phyloP scores from a whole-genome alignment of 2,797 vertebrate genomes.

The Nannoperca obscura region DNA sequence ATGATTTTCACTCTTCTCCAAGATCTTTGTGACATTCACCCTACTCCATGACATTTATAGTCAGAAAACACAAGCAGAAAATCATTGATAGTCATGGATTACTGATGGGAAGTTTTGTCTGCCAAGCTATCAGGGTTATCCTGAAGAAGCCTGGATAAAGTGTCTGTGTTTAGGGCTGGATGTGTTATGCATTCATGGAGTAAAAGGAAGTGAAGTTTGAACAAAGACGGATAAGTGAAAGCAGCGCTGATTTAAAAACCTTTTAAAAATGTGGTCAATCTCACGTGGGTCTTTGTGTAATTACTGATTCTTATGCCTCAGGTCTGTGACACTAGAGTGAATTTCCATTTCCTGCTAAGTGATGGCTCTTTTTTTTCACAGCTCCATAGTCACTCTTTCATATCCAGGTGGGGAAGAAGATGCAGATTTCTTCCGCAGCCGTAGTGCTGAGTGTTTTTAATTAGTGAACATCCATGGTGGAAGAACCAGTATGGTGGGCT shows the following conservation, averaged over 20 bases:
- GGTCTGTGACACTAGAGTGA: slow-evolving; percentile 57
- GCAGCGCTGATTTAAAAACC: slow-evolving; percentile 38
- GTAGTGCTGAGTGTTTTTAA: slow-evolving; percentile 75
- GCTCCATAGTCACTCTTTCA: slow-evolving; percentile 45
- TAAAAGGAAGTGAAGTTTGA: slow-evolving; percentile 22
- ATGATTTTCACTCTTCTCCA: slow-evolving; percentile 10
- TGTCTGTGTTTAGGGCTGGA: slow-evolving; percentile 9
- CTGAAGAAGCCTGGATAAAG: slow-evolving; percentile 15
- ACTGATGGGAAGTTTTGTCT: slow-evolving; percentile 59
- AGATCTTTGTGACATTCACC: slow-evolving; percentile 40
- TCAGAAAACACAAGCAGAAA: slow-evolving; percentile 60
- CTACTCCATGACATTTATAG: slow-evolving; percentile 64
- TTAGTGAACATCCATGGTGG: slow-evolving; percentile 73
- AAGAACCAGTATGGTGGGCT: slow-evolving; percentile 73
- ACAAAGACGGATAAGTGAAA: slow-evolving; percentile 47
- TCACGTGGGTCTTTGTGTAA: slow-evolving; percentile 53
- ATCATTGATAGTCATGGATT: slow-evolving; percentile 66
- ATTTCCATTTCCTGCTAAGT: slow-evolving; percentile 70
- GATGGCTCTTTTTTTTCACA: slow-evolving; percentile 56
- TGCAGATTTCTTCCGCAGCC: slow-evolving; percentile 71
- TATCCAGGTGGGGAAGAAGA: slow-evolving; percentile 71
- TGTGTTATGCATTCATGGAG: slow-evolving; percentile 12
- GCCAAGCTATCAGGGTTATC: slow-evolving; percentile 34
- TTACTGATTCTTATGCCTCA: slow-evolving; percentile 61
- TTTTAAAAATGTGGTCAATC: slow-evolving; percentile 46